phyloP scores from a whole-genome alignment of 2,888 invertebrate genomes.

The Idaea straminata region DNA sequence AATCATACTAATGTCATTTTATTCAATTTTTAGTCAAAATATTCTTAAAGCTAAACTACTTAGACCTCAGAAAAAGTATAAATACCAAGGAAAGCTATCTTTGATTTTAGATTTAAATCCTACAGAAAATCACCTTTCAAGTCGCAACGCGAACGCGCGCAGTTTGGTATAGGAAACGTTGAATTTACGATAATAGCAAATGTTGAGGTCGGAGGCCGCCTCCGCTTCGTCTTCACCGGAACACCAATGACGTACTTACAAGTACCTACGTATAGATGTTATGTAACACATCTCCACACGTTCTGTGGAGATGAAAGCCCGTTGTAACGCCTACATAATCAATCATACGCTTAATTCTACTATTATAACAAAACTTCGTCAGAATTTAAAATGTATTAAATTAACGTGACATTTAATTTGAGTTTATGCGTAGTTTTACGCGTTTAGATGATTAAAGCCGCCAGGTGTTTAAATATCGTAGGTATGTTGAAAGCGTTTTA shows the following conservation, averaged over 20 bases:
- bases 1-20: no score
- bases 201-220: not conserved
- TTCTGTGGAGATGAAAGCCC: not conserved
- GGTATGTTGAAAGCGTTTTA: slow-evolving; percentile 13
- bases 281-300: not conserved
- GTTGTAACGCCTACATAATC: not conserved
- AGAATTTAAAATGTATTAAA: slow-evolving; percentile 8
- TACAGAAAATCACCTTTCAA: not conserved
- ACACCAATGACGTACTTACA: not conserved
- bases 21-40: no score
- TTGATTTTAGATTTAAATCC: no score
- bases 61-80: no score
- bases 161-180: not conserved
- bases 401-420: slow-evolving; percentile 12
- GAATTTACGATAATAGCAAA: not conserved
- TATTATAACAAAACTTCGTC: not conserved
- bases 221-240: not conserved
- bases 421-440: slow-evolving; percentile 16
- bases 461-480: slow-evolving; percentile 15
- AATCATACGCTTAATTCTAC: slow-evolving; percentile 3
- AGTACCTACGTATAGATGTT: not conserved
- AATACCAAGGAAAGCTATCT: no score
- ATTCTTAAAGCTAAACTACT: no score
- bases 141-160: not conserved
- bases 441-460: slow-evolving; percentile 20